Percentiles rank a stretch among this genome's conserved stretches.
Conservation (phyloP, 2,797 vertebrate species). For the Betta splendens region DNA sequence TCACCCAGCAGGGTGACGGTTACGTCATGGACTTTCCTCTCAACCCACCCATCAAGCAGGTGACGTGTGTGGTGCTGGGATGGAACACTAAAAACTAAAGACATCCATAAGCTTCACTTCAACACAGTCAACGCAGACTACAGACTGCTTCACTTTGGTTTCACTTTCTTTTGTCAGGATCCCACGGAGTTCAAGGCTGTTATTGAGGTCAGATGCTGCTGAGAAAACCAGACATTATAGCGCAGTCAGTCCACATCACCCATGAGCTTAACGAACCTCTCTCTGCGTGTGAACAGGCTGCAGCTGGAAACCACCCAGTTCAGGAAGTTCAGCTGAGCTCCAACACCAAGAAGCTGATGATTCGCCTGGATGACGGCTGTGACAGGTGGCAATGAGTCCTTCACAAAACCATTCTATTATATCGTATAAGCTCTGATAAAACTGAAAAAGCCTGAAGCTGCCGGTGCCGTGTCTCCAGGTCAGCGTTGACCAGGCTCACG, state of each 20-base stretch:
- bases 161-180: constrained; percentile 79
- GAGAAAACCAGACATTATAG: constrained; percentile 39
- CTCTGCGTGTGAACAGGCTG: too few species aligned
- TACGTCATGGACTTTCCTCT: constrained; percentile 90
- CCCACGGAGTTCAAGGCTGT: constrained; percentile 81
- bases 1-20: constrained; percentile 75
- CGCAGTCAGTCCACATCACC: too few species aligned
- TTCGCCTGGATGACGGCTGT: constrained; percentile 87
- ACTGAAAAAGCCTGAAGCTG: too few species aligned
- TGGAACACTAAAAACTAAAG: too few species aligned
- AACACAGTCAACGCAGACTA: too few species aligned
- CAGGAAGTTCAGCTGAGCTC: constrained; percentile 84
- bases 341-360: constrained; percentile 83
- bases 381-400: constrained; percentile 84
- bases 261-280: too few species aligned
- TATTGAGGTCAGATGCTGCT: too few species aligned
- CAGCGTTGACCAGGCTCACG: constrained; percentile 81
- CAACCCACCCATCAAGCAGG: constrained; percentile 70
- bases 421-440: too few species aligned
- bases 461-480: constrained; percentile 69
- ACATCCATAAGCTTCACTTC: too few species aligned
- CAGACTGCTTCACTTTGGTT: too few species aligned
- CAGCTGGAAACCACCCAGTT: constrained; percentile 82
- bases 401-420: too few species aligned
- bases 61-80: constrained; percentile 31